Evolutionary conservation across 2,888 invertebrate genomes (phyloP), one percentile per base, ranked within the genome.

Genomic region (Drosophila niveifrons): DNA sequence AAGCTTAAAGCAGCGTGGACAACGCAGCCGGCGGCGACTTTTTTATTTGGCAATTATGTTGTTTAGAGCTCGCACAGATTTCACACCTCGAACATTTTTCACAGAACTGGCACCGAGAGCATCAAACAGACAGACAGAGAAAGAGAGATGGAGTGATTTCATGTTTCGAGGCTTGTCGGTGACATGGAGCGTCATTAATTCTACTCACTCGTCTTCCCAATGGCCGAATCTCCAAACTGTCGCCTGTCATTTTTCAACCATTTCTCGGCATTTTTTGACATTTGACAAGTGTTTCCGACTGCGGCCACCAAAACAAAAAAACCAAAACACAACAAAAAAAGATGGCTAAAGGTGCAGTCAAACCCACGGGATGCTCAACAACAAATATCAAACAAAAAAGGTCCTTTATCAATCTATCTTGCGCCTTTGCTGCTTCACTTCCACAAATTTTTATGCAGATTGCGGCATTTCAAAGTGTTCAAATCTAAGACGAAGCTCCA

Each of bases 171-270:
- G 89, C 90, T 90, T 90, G 90, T 84, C 82, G 74, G 59, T 90
- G 91, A 91, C 90, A 91, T 82, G 88, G 77, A 80, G 82, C 80
- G 80, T 90, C 90, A 90, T 90, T 90, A 90, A 91, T 90, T 85
- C 80, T 85, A 34, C 55, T 41, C 70, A 52, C 15, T 36, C 29
- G 46, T n/a, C 31, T 31, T 28, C 31, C 50, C 41, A 41, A 39
- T 36, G 69, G 34, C 18, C 55, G 44, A 64, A 44, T 59, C 66
- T 63, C 66, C 23, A 23, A 56, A 61, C 76, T 66, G 59, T 55
- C 70, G 56, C 61, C 59, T 74, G 75, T 85, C 82, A 85, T 89
- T 85, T 85, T 85, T 85, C 89, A 89, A 79, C 77, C 57, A 63
- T 66, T 81, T 83, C 78, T 68, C 52, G 53, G 53, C 56, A 68